phyloP scores from a whole-genome alignment of 2,113 vertebrate genomes.

The Rhegmatorhina hoffmannsi region DNA sequence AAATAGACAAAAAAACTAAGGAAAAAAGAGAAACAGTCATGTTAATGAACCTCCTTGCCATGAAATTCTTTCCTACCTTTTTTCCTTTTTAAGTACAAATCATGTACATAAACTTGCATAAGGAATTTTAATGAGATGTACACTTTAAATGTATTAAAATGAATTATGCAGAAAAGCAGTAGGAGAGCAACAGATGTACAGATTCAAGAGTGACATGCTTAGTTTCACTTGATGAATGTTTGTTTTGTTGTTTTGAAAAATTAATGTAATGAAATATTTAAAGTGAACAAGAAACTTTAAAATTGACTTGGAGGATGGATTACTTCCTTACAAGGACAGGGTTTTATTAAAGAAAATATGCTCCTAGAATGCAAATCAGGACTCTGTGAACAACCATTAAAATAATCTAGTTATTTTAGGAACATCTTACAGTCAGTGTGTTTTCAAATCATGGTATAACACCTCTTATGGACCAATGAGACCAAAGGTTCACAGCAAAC shows the following conservation, averaged over 20 bases:
- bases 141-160: conserved; percentile 76
- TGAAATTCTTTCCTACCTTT: background rate
- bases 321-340: conserved; percentile 34
- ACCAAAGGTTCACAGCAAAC: background rate
- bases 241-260: conserved; percentile 82
- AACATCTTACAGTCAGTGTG: background rate
- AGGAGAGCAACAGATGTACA: conserved; percentile 76
- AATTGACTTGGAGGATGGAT: conserved; percentile 64
- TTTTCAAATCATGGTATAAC: background rate
- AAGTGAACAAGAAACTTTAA: conserved; percentile 73
- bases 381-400: background rate
- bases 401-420: background rate
- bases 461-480: background rate
- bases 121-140: conserved; percentile 70
- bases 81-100: conserved; percentile 44
- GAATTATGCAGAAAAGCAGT: conserved; percentile 79
- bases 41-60: background rate
- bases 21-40: background rate
- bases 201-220: conserved; percentile 77
- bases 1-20: background rate
- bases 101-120: conserved; percentile 42
- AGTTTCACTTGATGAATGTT: conserved; percentile 83
- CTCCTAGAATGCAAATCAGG: conserved; percentile 33
- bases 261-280: conserved; percentile 83
- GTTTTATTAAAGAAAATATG: conserved; percentile 36